These are phyloP conservation scores for Eira barbara DNA, from an alignment of 2,113 vertebrate genomes.

Conservation along the genomic window DNA sequence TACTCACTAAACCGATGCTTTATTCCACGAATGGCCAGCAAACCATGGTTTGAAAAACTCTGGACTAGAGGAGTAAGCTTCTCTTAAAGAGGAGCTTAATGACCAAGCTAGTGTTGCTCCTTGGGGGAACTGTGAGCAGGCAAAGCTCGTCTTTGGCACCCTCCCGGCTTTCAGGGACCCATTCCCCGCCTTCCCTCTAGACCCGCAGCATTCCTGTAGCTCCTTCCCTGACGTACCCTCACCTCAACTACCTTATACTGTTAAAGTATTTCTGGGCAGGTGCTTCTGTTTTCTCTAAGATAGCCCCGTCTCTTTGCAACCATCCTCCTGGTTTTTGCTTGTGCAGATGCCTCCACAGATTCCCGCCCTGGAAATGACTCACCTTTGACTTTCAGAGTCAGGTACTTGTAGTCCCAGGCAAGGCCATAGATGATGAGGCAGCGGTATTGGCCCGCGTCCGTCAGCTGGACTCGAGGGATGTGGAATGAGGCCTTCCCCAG, in stretches of 20 bases:
- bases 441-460: slow-evolving; percentile 85
- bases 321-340: background rate
- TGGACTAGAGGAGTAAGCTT: background rate
- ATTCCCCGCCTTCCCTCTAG: background rate
- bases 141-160: background rate
- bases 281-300: background rate
- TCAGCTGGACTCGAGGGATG: slow-evolving; percentile 81
- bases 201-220: background rate
- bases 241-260: background rate
- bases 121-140: background rate
- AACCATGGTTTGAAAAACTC: background rate
- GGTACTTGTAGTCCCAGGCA: slow-evolving; percentile 85
- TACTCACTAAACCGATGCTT: background rate
- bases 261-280: background rate
- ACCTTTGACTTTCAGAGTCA: slow-evolving; percentile 88
- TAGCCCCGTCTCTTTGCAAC: background rate
- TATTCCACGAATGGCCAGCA: background rate
- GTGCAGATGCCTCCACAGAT: background rate
- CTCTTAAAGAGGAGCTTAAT: background rate
- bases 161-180: background rate
- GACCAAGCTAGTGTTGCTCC: background rate
- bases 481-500: slow-evolving; percentile 82
- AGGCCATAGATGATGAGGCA: slow-evolving; percentile 84
- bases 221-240: background rate
- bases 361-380: slow-evolving; percentile 46